Evolutionary conservation across 2,113 vertebrate species (phyloP).

Genomic region (Neodontobutis hainanensis): DNA sequence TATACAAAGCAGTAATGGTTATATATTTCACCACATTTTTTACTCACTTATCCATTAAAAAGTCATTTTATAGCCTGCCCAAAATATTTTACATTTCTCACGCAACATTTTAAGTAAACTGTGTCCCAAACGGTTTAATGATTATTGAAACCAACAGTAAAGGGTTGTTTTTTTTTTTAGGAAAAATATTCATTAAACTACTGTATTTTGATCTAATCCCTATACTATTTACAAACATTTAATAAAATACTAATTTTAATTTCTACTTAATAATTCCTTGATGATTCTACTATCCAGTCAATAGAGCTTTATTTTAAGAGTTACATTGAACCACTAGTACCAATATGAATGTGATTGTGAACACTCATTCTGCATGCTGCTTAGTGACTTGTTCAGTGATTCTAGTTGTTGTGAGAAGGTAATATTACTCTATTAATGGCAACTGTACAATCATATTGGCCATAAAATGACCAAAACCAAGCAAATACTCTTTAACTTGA

Average conservation of each 20-base stretch:
- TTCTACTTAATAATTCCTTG: too few relatives aligned
- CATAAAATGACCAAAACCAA: conserved; percentile 76
- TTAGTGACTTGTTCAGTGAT: conserved; percentile 73
- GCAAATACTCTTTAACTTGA: conserved; percentile 75
- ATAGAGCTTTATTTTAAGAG: conserved; percentile 21
- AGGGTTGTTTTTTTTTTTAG: neutral
- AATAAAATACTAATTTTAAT: too few relatives aligned
- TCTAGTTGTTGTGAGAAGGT: conserved; percentile 67
- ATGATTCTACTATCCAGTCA: neutral
- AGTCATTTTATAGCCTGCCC: conserved; percentile 19
- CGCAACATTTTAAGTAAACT: neutral
- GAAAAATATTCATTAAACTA: neutral
- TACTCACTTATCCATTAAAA: neutral
- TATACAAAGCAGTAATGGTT: conserved; percentile 35
- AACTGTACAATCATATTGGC: conserved; percentile 76
- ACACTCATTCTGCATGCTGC: conserved; percentile 73
- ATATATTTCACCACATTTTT: neutral
- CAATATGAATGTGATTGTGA: conserved; percentile 55
- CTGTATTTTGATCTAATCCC: too few relatives aligned
- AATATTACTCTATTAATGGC: conserved; percentile 62
- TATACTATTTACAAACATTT: too few relatives aligned
- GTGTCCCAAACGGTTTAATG: neutral
- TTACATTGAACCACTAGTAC: conserved; percentile 34
- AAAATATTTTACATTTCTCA: neutral
- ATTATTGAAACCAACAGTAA: neutral